Evolutionary conservation across 2,888 invertebrate genomes (phyloP).

Genomic region (Drosophila austrosaltans): DNA sequence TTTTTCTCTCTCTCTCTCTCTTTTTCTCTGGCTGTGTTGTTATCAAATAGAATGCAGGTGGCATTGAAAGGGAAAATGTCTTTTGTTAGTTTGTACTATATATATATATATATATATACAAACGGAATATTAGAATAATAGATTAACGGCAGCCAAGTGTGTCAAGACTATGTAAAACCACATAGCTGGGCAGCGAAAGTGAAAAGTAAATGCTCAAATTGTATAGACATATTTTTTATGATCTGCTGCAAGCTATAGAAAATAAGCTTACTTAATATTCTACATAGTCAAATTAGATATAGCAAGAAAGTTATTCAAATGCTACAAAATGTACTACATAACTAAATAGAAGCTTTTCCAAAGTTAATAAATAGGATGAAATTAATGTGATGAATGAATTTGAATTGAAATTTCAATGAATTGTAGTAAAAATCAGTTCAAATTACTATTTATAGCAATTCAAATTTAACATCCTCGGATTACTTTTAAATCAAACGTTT

Average conservation of each 20-base stretch:
- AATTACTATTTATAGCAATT: background rate
- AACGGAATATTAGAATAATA: background rate
- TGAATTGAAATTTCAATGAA: no score
- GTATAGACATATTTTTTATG: background rate
- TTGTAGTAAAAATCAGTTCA: background rate
- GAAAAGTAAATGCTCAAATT: background rate
- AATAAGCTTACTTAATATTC: background rate
- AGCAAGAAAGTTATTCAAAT: no score
- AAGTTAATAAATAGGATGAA: no score
- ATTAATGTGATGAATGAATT: no score
- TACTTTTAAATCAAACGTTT: background rate
- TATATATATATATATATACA: slow-evolving; percentile 6
- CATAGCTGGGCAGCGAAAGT: background rate
- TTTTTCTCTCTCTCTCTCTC: background rate
- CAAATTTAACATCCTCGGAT: background rate
- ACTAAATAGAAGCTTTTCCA: no score
- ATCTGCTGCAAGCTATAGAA: background rate
- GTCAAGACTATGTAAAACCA: slow-evolving; percentile 2
- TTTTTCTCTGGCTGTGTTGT: background rate
- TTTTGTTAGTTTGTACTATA: background rate
- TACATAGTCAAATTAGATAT: no score
- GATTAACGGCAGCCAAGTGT: background rate
- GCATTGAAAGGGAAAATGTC: slow-evolving; percentile 17
- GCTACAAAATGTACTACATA: no score
- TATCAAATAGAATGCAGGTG: slow-evolving; percentile 17